Base-by-base conservation (phyloP, 92 coral and sea anemone species). In the Ricordea florida region DNA sequence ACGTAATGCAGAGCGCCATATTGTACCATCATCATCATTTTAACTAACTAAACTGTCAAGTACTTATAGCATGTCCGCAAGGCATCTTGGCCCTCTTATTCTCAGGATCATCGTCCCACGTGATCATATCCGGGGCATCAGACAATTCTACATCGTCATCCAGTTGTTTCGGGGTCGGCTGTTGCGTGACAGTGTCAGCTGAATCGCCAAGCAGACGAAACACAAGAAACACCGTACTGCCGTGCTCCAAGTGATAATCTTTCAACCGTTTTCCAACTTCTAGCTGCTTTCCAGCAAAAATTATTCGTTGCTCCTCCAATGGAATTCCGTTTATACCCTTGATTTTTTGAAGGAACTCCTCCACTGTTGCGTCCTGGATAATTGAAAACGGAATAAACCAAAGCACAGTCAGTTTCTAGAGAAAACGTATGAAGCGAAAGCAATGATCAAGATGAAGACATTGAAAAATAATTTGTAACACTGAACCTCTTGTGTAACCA, bases 21-120 rank as follows among this genome's bases (percentile, higher is more conserved):
- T n/a, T n/a, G n/a, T n/a, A n/a, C n/a, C n/a, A n/a, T n/a, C n/a
- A n/a, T n/a, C n/a, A n/a, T n/a, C n/a, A n/a, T n/a, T n/a, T n/a
- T n/a, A n/a, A n/a, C n/a, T n/a, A n/a, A n/a, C n/a, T n/a, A 37
- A 37, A 37, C 44, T 8, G 44, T 43, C 49, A 43, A 29, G 13
- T 33, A 91, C 97, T 74, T 26, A 91, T 91, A 14, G 97, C 93
- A 31, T 91, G 97, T 24, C 97, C 97, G 48, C 97, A 91, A 30
- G 97, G 93, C 97, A 91, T 91, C 74, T 91, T 91, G 72, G 88
- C 93, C 53, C 97, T 84, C 25, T 73, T 78, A 60, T 80, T 80
- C 1, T 87, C 85, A 1, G 97, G 86, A 16, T 91, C 93, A 41
- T 91, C 93, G 44, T 91, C 93, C 97, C 97, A 91, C 68, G 97